phyloP scores from a whole-genome alignment of 2,797 vertebrate genomes.

The Sebastes cheni region DNA sequence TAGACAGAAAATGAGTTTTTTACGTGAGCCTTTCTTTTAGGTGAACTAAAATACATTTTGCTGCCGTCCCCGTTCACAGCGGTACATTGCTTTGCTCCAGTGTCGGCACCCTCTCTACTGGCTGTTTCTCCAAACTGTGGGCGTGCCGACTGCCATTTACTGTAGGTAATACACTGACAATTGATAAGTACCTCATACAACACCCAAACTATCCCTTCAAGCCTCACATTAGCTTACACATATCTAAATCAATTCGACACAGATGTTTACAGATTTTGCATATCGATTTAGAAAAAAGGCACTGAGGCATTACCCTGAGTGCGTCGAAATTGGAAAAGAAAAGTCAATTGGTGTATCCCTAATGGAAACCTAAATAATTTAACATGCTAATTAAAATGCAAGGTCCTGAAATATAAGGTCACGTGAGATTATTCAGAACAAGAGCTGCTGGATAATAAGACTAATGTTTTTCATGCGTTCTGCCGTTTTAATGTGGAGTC shows the following conservation, averaged over 20 bases:
- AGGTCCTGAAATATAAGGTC: neutral
- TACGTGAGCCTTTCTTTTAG: too few relatives aligned
- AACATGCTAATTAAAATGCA: conserved; percentile 10
- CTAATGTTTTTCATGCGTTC: neutral
- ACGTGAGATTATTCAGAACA: neutral
- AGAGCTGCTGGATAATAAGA: neutral
- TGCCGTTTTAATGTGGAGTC: conserved; percentile 4
- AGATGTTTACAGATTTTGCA: neutral
- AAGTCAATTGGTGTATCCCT: neutral
- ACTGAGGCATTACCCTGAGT: neutral
- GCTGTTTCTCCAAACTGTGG: too few relatives aligned
- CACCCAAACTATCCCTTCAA: neutral
- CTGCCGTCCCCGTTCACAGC: fast-evolving
- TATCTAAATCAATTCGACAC: neutral
- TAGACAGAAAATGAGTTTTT: too few relatives aligned
- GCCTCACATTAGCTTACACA: fast-evolving
- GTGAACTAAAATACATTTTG: fast-evolving
- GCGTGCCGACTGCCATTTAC: too few relatives aligned
- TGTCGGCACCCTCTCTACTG: too few relatives aligned
- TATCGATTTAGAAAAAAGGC: neutral
- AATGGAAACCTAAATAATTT: neutral
- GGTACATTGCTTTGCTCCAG: too few relatives aligned
- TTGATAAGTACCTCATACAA: too few relatives aligned
- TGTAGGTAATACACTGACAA: too few relatives aligned
- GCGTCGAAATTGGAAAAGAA: neutral